phyloP scores from a whole-genome alignment of 2,888 invertebrate genomes.

The Tolmerus cingulatus region DNA sequence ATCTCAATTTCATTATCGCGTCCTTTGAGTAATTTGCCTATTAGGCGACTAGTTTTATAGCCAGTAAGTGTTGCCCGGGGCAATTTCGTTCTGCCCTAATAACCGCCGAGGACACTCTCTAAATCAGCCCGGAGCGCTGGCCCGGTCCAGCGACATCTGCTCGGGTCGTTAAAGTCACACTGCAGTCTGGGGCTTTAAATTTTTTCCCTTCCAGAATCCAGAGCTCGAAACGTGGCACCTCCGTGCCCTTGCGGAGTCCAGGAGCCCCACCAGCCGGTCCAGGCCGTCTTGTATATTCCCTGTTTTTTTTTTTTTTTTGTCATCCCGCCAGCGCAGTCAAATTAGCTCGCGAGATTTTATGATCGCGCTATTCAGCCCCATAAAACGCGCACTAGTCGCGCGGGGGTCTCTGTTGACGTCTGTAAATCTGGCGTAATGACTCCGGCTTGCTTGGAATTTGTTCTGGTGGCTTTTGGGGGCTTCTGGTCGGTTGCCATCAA shows the following conservation, averaged over 20 bases:
- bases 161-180: conserved; percentile 8
- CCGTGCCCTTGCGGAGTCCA: not conserved
- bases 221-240: not conserved
- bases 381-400: conserved; percentile 23
- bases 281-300: not conserved
- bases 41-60: conserved; percentile 7
- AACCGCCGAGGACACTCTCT: not conserved
- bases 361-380: conserved; percentile 19
- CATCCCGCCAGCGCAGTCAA: conserved; percentile 1
- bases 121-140: too few species aligned
- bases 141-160: conserved; percentile 3
- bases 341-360: conserved; percentile 28
- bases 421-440: conserved; percentile 27
- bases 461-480: not conserved
- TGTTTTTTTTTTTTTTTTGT: not conserved
- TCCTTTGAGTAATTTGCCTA: conserved; percentile 13
- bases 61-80: conserved; percentile 5
- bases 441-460: conserved; percentile 17
- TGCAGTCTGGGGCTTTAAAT: not conserved
- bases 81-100: conserved; percentile 18
- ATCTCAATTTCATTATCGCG: not conserved
- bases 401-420: conserved; percentile 19
- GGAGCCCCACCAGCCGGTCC: not conserved
- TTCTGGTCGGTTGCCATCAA: not conserved
- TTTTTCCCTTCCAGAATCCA: not conserved